Evolutionary conservation across 2,797 vertebrate species (phyloP).

Genomic region (Valencia hispanica): DNA sequence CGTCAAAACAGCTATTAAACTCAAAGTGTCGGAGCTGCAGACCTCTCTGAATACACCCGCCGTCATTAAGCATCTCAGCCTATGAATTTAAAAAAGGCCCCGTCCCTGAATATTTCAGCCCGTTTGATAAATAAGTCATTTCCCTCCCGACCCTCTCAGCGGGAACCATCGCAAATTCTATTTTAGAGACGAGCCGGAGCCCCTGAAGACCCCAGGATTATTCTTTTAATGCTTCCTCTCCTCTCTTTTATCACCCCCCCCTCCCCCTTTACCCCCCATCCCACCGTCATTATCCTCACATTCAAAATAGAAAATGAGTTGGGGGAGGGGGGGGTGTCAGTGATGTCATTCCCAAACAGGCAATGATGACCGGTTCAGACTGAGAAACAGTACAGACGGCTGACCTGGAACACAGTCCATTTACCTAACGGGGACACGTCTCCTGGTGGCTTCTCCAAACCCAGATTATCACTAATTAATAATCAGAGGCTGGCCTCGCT

Average conservation of each 20-base stretch:
- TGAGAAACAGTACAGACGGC: conserved; percentile 54
- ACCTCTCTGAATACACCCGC: conserved; percentile 59
- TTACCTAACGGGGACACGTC: conserved; percentile 50
- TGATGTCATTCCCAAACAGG: conserved; percentile 67
- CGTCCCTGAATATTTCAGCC: conserved; percentile 70
- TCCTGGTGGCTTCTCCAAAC: conserved; percentile 35
- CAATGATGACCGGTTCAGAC: conserved; percentile 47
- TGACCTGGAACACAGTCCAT: conserved; percentile 36
- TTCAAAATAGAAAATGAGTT: conserved; percentile 56
- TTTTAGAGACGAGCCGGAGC: conserved; percentile 51
- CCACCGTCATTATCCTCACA: conserved; percentile 55
- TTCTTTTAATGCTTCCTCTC: conserved; percentile 56
- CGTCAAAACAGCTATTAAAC: conserved; percentile 53
- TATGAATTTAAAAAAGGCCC: conserved; percentile 54
- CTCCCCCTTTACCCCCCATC: too few species aligned
- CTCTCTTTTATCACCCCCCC: too few species aligned
- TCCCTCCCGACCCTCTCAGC: conserved; percentile 53
- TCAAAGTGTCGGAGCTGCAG: conserved; percentile 36
- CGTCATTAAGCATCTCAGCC: conserved; percentile 63
- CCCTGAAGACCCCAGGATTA: conserved; percentile 56
- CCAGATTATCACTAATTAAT: neutral
- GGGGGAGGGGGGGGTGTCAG: conserved; percentile 38
- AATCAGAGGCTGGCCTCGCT: neutral
- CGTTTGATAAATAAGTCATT: conserved; percentile 75
- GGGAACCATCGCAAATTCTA: conserved; percentile 60